A percentile compares a stretch with the other conserved stretches of the same genome.
Conservation (phyloP, 1,140 invertebrate species). For the Carposina sasakii region DNA sequence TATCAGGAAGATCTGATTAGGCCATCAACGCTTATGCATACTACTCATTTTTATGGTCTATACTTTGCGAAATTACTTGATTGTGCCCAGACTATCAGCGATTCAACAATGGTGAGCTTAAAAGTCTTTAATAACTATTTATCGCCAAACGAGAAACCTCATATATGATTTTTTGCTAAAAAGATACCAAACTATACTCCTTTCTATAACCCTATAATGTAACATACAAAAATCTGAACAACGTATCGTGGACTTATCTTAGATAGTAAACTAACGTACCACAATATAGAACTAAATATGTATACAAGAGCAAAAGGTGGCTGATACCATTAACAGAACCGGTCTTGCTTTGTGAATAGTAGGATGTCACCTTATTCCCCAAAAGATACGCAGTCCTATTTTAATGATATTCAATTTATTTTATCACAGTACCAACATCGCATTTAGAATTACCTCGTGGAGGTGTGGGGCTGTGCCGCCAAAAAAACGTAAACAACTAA, state of each 20-base stretch:
- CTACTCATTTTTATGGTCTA: slow-evolving; percentile 22
- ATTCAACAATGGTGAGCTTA: slow-evolving; percentile 22
- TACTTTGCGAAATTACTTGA: slow-evolving; percentile 14
- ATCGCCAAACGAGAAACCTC: slow-evolving; percentile 25
- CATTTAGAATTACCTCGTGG: not conserved
- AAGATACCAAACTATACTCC: slow-evolving; percentile 10
- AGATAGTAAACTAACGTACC: slow-evolving; percentile 24
- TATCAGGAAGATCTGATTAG: slow-evolving; percentile 17
- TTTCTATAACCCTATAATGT: slow-evolving; percentile 20
- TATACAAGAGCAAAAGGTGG: slow-evolving; percentile 22
- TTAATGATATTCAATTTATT: no score
- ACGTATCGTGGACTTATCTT: slow-evolving; percentile 31
- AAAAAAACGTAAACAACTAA: not conserved
- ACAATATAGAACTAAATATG: slow-evolving; percentile 20
- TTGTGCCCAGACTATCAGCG: slow-evolving; percentile 21
- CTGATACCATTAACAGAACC: slow-evolving; percentile 15
- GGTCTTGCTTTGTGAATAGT: slow-evolving; percentile 3
- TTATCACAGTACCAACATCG: not conserved
- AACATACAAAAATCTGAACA: slow-evolving; percentile 8
- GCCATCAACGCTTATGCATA: slow-evolving; percentile 29
- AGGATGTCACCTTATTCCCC: not conserved
- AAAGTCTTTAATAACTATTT: slow-evolving; percentile 29
- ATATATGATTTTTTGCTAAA: slow-evolving; percentile 30
- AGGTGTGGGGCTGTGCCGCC: not conserved
- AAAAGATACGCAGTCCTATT: not conserved